These are phyloP conservation scores for Pseudochirops cupreus DNA, from an alignment of 2,797 vertebrate species.

Conservation along the genomic window DNA sequence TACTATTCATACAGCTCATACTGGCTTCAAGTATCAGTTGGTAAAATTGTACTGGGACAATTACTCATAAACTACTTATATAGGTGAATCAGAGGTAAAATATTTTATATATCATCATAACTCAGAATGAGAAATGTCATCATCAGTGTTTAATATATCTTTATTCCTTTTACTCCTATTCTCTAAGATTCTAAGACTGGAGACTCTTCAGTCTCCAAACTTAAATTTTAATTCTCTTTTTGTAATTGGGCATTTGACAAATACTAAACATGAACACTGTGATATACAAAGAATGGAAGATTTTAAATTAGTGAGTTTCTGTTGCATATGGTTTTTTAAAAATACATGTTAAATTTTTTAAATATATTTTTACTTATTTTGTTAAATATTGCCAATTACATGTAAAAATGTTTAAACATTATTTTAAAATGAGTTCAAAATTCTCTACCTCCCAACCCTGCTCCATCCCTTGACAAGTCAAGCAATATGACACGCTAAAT, in stretches of 20 bases:
- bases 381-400: not conserved
- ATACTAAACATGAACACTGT: not conserved
- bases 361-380: not conserved
- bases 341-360: not conserved
- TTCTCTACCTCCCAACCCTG: not conserved
- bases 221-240: not conserved
- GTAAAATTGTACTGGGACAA: conserved; percentile 26
- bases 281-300: not conserved
- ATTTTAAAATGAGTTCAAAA: not conserved
- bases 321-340: not conserved
- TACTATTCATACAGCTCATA: not conserved
- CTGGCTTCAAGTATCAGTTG: conserved; percentile 29
- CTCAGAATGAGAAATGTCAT: not conserved
- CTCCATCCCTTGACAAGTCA: not conserved
- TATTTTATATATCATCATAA: conserved; percentile 25
- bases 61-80: not conserved
- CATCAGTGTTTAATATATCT: not conserved
- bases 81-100: conserved; percentile 20
- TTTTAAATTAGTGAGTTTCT: not conserved
- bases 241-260: not conserved
- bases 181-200: not conserved
- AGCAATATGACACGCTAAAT: not conserved
- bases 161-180: not conserved
- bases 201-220: not conserved
- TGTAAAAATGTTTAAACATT: not conserved